A percentile compares a stretch with the other conserved stretches of the same genome.
phyloP scores from a whole-genome alignment of 2,888 invertebrate genomes.

The Lasioglossum lativentre region DNA sequence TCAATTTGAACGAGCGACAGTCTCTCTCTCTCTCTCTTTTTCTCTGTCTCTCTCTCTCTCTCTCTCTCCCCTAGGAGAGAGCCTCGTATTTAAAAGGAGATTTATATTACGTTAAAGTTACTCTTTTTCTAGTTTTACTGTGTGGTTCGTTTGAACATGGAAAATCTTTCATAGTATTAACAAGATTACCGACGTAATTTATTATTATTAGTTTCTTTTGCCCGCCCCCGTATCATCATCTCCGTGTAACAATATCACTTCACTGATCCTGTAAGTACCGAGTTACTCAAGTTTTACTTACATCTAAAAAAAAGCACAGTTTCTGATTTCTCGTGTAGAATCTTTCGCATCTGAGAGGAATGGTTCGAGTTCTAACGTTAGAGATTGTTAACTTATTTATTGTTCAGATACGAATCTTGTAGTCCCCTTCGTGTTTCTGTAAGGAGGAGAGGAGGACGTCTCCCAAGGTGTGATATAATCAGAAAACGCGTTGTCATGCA shows the following conservation, averaged over 20 bases:
- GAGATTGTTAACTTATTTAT: conserved; percentile 40
- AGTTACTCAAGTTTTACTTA: conserved; percentile 6
- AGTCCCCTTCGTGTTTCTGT: neutral
- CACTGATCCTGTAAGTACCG: neutral
- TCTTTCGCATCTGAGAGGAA: neutral
- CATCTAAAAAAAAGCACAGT: neutral
- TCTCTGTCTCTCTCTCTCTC: neutral
- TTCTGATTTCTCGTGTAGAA: neutral
- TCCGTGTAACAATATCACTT: neutral
- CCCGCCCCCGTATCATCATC: neutral
- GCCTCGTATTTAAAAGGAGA: conserved; percentile 2
- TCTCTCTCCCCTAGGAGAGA: neutral
- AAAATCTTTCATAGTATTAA: conserved; percentile 7
- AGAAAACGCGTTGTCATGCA: conserved; percentile 18
- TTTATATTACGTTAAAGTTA: neutral
- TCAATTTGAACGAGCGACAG: neutral
- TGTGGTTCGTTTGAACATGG: neutral
- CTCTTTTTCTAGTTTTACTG: neutral
- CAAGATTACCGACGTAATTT: conserved; percentile 13
- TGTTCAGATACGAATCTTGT: conserved; percentile 20
- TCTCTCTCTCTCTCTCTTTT: neutral
- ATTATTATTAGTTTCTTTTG: conserved; percentile 13
- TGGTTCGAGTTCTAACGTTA: conserved; percentile 1
- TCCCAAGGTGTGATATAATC: conserved; percentile 41
- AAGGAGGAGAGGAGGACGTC: neutral